These are phyloP conservation scores for Nannoperca australis DNA, from an alignment of 2,797 vertebrate genomes.

Conservation along the genomic window DNA sequence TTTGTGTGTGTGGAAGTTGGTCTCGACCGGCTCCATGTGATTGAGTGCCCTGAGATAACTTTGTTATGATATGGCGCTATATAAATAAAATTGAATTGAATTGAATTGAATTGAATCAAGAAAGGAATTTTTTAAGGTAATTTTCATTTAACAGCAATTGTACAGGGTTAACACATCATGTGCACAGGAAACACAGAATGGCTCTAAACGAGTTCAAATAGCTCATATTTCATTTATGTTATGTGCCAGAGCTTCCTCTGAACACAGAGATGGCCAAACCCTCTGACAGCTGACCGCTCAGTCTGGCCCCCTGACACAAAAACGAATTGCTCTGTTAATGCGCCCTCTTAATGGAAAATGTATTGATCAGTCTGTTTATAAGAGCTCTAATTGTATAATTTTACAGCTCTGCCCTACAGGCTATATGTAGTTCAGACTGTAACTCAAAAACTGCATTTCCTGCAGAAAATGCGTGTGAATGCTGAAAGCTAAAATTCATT, in stretches of 20 bases:
- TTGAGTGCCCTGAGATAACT: no score
- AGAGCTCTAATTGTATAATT: conserved; percentile 62
- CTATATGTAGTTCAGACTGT: no score
- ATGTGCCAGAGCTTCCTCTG: neutral
- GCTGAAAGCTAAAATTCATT: no score
- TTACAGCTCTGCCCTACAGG: no score
- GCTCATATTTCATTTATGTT: neutral
- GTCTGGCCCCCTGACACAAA: conserved; percentile 16
- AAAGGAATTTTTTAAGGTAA: no score
- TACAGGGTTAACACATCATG: neutral
- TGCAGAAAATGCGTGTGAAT: no score
- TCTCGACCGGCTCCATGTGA: no score
- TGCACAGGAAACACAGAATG: neutral
- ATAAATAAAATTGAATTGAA: no score
- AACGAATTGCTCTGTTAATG: conserved; percentile 73
- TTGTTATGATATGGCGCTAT: no score
- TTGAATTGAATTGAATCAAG: no score
- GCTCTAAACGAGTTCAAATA: neutral
- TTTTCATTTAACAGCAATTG: neutral
- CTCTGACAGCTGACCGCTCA: conserved; percentile 42
- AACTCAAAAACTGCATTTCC: no score
- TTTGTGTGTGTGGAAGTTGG: no score
- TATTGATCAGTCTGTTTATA: conserved; percentile 68
- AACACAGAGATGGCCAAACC: neutral
- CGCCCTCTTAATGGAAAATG: conserved; percentile 66